Conservation (phyloP, 2,888 invertebrate species). For the Tubiluchus corallicola region DNA sequence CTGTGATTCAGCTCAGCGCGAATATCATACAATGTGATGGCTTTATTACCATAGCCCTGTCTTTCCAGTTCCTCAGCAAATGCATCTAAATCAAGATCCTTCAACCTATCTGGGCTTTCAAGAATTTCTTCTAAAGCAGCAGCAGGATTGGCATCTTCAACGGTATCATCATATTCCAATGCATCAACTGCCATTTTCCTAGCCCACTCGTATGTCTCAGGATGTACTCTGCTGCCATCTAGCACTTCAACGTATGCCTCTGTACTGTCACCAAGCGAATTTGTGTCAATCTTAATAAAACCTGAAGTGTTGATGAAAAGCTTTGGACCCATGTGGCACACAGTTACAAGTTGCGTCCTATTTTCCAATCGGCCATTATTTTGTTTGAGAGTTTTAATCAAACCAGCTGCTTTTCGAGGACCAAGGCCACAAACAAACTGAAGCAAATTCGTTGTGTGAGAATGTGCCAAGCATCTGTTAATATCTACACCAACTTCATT, state of each 20-base stretch:
- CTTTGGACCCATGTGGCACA: conserved; percentile 88
- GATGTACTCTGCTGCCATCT: conserved; percentile 93
- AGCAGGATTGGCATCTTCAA: conserved; percentile 73
- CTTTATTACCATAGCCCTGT: conserved; percentile 45
- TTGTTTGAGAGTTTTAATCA: conserved; percentile 27
- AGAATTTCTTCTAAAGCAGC: conserved; percentile 93
- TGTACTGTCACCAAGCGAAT: conserved; percentile 57
- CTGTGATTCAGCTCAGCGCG: conserved; percentile 80
- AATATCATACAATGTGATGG: conserved; percentile 87
- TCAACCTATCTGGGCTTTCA: conserved; percentile 59
- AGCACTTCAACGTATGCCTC: conserved; percentile 42
- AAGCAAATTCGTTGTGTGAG: conserved; percentile 65
- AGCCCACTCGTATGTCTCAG: conserved; percentile 99
- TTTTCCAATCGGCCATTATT: conserved; percentile 73
- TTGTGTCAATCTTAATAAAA: conserved; percentile 95
- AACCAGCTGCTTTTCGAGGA: conserved; percentile 57
- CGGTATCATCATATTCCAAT: conserved; percentile 74
- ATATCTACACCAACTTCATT: conserved; percentile 97
- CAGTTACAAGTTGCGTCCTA: conserved; percentile 79
- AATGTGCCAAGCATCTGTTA: conserved; percentile 72
- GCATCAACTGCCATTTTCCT: conserved; percentile 99
- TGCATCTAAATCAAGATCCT: conserved; percentile 86
- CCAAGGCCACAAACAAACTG: conserved; percentile 96
- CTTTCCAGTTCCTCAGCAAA: conserved; percentile 92
- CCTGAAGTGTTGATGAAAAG: conserved; percentile 98